Evolutionary conservation across 2,113 vertebrate genomes (phyloP), one percentile per base, ranked within the genome.

Genomic region (Calonectris borealis): DNA sequence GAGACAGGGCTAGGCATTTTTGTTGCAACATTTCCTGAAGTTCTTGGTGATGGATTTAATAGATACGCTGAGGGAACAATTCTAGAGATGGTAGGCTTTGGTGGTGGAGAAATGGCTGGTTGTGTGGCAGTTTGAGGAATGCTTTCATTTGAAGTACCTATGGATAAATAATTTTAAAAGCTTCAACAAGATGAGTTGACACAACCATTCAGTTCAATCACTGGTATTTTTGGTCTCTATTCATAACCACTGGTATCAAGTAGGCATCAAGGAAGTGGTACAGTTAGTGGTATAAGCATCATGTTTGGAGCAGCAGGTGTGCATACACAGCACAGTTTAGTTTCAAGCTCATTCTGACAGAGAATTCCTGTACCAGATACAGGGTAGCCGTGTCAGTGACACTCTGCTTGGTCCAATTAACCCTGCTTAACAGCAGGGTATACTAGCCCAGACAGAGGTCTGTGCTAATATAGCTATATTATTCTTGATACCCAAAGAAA

Each of bases 111-210:
- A 96, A 97, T 98, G 97, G 97, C 97, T 97, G 98, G 98, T 57
- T 97, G 96, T 94, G 95, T 97, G 97, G 98, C 98, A 98, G 98
- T 98, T 93, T 97, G 98, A 98, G 97, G 98, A 98, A 98, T 98
- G 98, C 98, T 98, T 96, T 98, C 98, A 85, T 98, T 98, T 83
- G 98, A 98, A 97, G 98, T 97, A 98, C 98, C 98, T 99, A 49
- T 0, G 55, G 89, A 87, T 15, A 90, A 93, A 91, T 17, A 89
- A 69, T 89, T 81, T 72, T 7, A 86, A 88, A 89, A 86, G 82
- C 79, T 86, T 76, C 29, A 90, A 49, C 22, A 80, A 52, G 14
- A 91, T 17, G 36, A 65, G 32, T 22, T 27, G 15, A 89, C 44
- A 84, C 21, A 71, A 71, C 27, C 24, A 83, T 76, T 86, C 52